Conservation (phyloP, 2,113 vertebrate genomes). For the Cyprinodon tularosa region DNA sequence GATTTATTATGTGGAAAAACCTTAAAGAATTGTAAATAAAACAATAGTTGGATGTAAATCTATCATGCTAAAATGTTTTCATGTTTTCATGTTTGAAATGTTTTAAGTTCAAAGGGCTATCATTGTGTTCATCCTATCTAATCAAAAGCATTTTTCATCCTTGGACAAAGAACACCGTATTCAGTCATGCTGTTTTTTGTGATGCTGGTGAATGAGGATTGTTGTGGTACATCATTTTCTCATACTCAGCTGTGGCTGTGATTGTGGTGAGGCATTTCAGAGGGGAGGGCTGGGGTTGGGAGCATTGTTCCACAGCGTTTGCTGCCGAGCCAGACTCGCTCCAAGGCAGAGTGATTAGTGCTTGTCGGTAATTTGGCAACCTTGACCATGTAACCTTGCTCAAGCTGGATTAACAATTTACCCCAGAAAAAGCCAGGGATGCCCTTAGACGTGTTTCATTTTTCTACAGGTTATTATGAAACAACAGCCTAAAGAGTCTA, state of each 20-base stretch:
- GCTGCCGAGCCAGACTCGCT: slow-evolving; percentile 73
- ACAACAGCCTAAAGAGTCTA: slow-evolving; percentile 64
- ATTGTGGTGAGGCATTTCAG: slow-evolving; percentile 55
- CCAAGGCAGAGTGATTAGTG: slow-evolving; percentile 75
- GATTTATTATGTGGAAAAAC: slow-evolving; percentile 43
- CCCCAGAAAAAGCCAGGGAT: slow-evolving; percentile 68
- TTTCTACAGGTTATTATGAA: slow-evolving; percentile 63
- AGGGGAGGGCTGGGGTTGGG: slow-evolving; percentile 36
- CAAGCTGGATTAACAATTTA: slow-evolving; percentile 79
- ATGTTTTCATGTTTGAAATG: slow-evolving; percentile 47
- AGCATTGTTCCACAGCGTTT: slow-evolving; percentile 62
- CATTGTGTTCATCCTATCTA: slow-evolving; percentile 46
- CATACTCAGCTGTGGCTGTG: slow-evolving; percentile 39
- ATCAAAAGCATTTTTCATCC: slow-evolving; percentile 35
- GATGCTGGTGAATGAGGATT: slow-evolving; percentile 76
- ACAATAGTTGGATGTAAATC: slow-evolving; percentile 18
- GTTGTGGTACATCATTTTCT: slow-evolving; percentile 76
- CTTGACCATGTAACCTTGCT: slow-evolving; percentile 80
- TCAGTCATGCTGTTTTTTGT: slow-evolving; percentile 59
- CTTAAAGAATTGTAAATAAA: slow-evolving; percentile 51
- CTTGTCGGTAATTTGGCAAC: slow-evolving; percentile 78
- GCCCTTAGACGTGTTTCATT: slow-evolving; percentile 79
- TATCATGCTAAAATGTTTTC: slow-evolving; percentile 39
- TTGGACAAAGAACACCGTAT: slow-evolving; percentile 29
- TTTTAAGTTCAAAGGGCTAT: slow-evolving; percentile 70